Conservation (phyloP, 2,797 vertebrate genomes). For the Odontamblyopus lacepedii region DNA sequence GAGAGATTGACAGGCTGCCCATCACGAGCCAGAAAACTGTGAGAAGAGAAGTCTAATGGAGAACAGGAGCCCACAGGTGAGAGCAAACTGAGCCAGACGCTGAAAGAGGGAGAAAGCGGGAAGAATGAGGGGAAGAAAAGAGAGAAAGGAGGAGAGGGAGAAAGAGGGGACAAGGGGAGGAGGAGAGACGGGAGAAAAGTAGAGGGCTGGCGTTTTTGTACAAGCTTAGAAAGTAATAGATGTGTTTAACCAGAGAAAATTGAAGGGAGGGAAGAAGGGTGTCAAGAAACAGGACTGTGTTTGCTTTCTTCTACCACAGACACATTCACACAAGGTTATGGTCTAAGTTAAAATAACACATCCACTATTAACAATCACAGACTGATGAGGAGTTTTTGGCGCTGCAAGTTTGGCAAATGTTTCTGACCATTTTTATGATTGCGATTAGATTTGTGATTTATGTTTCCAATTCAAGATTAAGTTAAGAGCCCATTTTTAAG, state of each 20-base stretch:
- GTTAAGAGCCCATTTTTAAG: background rate
- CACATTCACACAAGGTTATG: constrained; percentile 8
- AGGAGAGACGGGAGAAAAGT: no score
- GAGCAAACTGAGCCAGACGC: constrained; percentile 46
- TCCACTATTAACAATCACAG: constrained; percentile 28
- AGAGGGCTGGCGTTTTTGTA: no score
- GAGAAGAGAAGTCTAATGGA: constrained; percentile 18
- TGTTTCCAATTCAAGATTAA: background rate
- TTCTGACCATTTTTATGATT: background rate
- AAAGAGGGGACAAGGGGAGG: background rate
- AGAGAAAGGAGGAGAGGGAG: background rate
- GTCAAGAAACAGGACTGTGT: background rate
- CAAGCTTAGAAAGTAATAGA: constrained; percentile 49
- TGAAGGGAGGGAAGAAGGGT: constrained; percentile 11
- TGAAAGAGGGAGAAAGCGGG: constrained; percentile 6
- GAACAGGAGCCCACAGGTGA: constrained; percentile 46
- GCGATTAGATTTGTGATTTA: background rate
- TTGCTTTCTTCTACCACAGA: constrained; percentile 24
- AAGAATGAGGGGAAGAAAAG: no score
- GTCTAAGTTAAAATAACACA: constrained; percentile 44
- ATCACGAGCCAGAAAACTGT: constrained; percentile 5
- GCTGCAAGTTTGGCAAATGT: background rate
- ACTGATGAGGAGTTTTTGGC: background rate
- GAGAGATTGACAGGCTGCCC: constrained; percentile 14
- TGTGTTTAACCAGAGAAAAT: constrained; percentile 40